phyloP scores from a whole-genome alignment of 2,888 invertebrate genomes.

The Epsilonema sp. region DNA sequence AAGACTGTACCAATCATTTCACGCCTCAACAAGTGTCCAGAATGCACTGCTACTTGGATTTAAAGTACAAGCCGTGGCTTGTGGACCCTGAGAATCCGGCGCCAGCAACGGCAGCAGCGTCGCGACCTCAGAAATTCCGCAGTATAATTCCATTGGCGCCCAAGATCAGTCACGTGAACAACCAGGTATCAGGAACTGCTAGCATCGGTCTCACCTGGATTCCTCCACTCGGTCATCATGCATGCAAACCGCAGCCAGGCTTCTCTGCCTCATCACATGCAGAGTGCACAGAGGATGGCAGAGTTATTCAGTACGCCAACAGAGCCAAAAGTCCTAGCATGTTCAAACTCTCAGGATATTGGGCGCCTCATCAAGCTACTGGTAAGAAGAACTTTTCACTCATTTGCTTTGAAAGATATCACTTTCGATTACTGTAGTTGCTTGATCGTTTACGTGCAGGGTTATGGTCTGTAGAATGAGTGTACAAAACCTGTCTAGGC shows the following conservation, averaged over 20 bases:
- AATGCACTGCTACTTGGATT: constrained; percentile 31
- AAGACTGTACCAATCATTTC: constrained; percentile 23
- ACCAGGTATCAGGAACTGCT: no score
- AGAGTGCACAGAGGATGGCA: background rate
- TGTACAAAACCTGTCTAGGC: no score
- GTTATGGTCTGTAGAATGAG: no score
- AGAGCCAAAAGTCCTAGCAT: background rate
- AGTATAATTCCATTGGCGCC: background rate
- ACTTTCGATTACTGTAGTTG: no score
- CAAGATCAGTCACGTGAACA: no score
- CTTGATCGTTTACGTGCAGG: no score
- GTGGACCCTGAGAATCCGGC: background rate
- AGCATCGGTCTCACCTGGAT: no score
- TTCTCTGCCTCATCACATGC: background rate
- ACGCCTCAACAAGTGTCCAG: constrained; percentile 27
- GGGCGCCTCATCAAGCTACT: constrained; percentile 4
- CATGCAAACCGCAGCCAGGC: background rate
- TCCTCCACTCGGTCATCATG: background rate
- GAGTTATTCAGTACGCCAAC: background rate
- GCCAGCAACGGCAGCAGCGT: no score
- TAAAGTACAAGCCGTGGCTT: constrained; percentile 9
- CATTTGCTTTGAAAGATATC: no score
- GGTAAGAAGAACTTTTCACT: constrained; percentile 2
- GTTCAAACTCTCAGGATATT: constrained; percentile 1
- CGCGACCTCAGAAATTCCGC: background rate